phyloP scores from a whole-genome alignment of 35 echinoderm and acorn worm genomes.

The Ptychodera flava region DNA sequence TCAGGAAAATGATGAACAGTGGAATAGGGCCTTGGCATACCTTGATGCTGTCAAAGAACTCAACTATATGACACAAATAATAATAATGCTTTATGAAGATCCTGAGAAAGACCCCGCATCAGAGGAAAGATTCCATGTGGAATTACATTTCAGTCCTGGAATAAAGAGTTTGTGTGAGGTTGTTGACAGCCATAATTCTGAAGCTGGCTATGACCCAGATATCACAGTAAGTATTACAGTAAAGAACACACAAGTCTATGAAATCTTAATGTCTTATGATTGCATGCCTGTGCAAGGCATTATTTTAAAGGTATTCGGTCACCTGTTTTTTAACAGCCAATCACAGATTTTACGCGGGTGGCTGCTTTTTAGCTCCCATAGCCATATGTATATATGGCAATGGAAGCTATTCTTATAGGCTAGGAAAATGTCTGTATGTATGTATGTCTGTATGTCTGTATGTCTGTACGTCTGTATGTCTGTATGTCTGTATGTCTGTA shows the following conservation, averaged over 20 bases:
- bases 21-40: constrained; percentile 75
- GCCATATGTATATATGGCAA: no score
- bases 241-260: no score
- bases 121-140: constrained; percentile 84
- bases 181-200: constrained; percentile 27
- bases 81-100: constrained; percentile 96
- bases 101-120: constrained; percentile 79
- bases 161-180: constrained; percentile 62
- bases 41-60: constrained; percentile 85
- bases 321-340: no score
- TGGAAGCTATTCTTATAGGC: no score
- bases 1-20: constrained; percentile 72
- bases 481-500: neutral
- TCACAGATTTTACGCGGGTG: no score
- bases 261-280: no score
- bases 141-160: constrained; percentile 95
- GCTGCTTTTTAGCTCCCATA: no score
- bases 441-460: neutral
- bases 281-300: no score
- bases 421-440: no score
- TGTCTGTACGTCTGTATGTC: neutral
- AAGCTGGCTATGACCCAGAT: constrained; percentile 56
- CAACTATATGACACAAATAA: constrained; percentile 99
- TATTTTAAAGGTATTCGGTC: no score
- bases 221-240: neutral